Evolutionary conservation across 1,140 invertebrate species (phyloP), one percentile per base, ranked within the genome.

Genomic region (Cylas formicarius): DNA sequence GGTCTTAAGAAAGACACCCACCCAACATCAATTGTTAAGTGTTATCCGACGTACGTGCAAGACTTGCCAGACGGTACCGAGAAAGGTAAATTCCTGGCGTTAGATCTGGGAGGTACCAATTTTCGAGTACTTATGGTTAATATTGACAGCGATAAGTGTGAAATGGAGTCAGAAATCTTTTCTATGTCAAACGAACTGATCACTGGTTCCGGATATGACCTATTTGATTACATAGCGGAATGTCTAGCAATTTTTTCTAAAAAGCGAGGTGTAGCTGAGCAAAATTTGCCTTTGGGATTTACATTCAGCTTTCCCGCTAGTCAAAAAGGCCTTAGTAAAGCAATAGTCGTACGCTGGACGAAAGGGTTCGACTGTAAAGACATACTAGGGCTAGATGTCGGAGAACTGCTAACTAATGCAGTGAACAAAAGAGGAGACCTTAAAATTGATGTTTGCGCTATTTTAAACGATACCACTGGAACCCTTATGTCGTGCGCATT

Each of bases 81-180:
- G 73, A 73, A 77, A 43, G 97, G 97, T 32, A 90, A 96, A 71
- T 97, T 93, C 66, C 70, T 99, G 58, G 96, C 97, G 0, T 71
- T 99, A 48, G 97, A 99, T 73, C 76, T 99, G 51, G 96, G 97
- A 20, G 97, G 97, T 1, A 99, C 96, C n/a, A 99, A 99, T 68
- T 99, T 99, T 71, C 79, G 97, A 46, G 94, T 99, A 4, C 70
- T 98, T 17, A 73, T 97, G 2, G 92, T 99, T 54, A 82, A 88
- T 38, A 70, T 97, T 26, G 75, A 84, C 26, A 82, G 81, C 16
- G 78, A 82, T 53, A 78, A 79, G 43, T 90, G 86, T 56, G 80
- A 84, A 48, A 97, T 98, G 84, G 82, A 92, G 58, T 94, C 90
- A 31, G 94, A 97, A 71, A 96, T 97, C 52, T 99, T 89, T 67